These are phyloP conservation scores for Amaurobius ferox DNA, from an alignment of 2,888 invertebrate species.

Conservation along the genomic window DNA sequence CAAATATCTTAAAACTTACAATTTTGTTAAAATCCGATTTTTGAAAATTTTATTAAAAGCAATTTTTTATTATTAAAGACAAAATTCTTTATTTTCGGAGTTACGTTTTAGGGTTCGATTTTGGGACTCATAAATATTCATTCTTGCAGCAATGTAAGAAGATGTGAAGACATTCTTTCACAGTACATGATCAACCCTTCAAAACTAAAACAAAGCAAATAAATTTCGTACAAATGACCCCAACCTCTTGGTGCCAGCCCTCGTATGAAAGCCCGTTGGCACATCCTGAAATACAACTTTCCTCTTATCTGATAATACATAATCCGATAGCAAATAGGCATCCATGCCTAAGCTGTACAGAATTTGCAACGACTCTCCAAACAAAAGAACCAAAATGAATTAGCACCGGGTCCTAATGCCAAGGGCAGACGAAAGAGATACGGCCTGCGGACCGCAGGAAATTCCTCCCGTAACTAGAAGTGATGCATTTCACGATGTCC, in stretches of 20 bases:
- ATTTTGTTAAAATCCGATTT: too few species aligned
- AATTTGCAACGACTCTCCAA: constrained; percentile 53
- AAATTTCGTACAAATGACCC: background rate
- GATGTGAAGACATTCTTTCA: too few species aligned
- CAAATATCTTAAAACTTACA: too few species aligned
- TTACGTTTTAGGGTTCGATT: too few species aligned
- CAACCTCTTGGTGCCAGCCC: background rate
- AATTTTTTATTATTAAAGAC: too few species aligned
- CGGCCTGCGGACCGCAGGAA: constrained; percentile 14
- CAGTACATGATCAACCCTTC: too few species aligned
- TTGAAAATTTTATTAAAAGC: too few species aligned
- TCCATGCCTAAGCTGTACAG: constrained; percentile 20
- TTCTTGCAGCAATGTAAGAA: too few species aligned
- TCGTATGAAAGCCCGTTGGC: background rate
- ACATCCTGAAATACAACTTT: constrained; percentile 55
- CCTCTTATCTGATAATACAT: constrained; percentile 55
- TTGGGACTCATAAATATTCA: too few species aligned
- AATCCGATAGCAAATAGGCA: constrained; percentile 55
- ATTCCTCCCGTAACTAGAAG: constrained; percentile 42
- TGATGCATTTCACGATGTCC: constrained; percentile 57
- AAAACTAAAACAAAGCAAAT: background rate
- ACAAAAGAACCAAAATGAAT: constrained; percentile 60
- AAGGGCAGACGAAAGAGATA: constrained; percentile 32
- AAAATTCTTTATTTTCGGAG: too few species aligned
- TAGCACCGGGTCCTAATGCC: constrained; percentile 33